Percentiles rank a stretch among this genome's conserved stretches.
phyloP scores from a whole-genome alignment of 2,113 vertebrate species.

The Hucho hucho region DNA sequence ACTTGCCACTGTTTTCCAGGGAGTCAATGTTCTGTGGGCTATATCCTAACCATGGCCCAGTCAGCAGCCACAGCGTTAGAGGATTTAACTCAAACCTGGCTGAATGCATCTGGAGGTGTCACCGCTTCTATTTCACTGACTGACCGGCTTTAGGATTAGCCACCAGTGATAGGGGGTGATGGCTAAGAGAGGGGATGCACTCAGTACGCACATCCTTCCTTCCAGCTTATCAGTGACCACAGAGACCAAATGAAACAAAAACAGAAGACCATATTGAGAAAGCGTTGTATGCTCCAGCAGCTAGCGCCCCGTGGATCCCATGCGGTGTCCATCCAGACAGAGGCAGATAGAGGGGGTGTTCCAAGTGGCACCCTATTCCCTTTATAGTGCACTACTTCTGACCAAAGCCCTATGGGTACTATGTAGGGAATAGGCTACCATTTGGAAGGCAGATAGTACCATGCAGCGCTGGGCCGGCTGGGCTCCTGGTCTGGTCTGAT shows the following conservation, averaged over 20 bases:
- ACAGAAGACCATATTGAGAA: conserved; percentile 44
- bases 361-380: no score
- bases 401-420: no score
- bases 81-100: no score
- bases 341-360: not conserved
- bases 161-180: not conserved
- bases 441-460: not conserved
- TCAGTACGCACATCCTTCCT: conserved; percentile 35
- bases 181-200: not conserved
- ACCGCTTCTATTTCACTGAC: not conserved
- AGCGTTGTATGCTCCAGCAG: conserved; percentile 6
- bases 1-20: no score
- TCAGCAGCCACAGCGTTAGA: no score
- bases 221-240: conserved; percentile 54
- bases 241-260: conserved; percentile 51
- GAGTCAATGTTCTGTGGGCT: no score
- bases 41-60: no score
- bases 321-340: not conserved
- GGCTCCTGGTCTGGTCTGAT: not conserved
- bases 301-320: not conserved
- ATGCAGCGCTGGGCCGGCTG: not conserved
- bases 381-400: no score
- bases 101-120: not conserved
- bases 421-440: no score
- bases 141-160: not conserved